Evolutionary conservation across 92 coral and sea anemone species (phyloP).

Genomic region (Epizoanthus scotinus): DNA sequence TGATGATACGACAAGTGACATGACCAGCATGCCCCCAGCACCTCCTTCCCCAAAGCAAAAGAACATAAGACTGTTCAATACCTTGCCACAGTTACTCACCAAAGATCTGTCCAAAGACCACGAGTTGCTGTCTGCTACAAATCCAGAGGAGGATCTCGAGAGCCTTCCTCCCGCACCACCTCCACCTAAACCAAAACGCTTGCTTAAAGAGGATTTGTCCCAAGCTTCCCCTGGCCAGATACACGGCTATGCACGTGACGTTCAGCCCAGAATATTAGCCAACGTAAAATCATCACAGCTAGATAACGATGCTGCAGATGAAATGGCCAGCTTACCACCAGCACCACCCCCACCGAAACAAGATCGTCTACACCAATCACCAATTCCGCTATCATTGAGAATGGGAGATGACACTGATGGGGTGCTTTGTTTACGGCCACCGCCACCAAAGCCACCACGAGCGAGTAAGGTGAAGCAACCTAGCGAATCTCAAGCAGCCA

Average conservation of each 20-base stretch:
- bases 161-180: slow-evolving; percentile 58
- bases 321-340: slow-evolving; percentile 59
- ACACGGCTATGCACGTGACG: not conserved
- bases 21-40: slow-evolving; percentile 45
- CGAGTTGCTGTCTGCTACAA: not conserved
- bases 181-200: slow-evolving; percentile 47
- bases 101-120: slow-evolving; percentile 10
- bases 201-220: not conserved
- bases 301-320: slow-evolving; percentile 44
- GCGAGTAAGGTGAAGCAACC: slow-evolving; percentile 7
- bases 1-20: slow-evolving; percentile 8
- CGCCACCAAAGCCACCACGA: slow-evolving; percentile 42
- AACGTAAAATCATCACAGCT: not conserved
- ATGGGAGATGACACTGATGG: not conserved
- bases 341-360: slow-evolving; percentile 31
- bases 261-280: not conserved
- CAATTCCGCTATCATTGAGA: not conserved
- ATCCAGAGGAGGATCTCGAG: slow-evolving; percentile 45
- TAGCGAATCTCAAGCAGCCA: not conserved
- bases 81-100: slow-evolving; percentile 34
- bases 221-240: not conserved
- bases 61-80: slow-evolving; percentile 3
- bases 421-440: not conserved
- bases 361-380: not conserved
- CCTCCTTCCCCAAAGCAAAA: slow-evolving; percentile 53